Evolutionary conservation across 2,113 vertebrate genomes (phyloP).

Genomic region (Panthera tigris): DNA sequence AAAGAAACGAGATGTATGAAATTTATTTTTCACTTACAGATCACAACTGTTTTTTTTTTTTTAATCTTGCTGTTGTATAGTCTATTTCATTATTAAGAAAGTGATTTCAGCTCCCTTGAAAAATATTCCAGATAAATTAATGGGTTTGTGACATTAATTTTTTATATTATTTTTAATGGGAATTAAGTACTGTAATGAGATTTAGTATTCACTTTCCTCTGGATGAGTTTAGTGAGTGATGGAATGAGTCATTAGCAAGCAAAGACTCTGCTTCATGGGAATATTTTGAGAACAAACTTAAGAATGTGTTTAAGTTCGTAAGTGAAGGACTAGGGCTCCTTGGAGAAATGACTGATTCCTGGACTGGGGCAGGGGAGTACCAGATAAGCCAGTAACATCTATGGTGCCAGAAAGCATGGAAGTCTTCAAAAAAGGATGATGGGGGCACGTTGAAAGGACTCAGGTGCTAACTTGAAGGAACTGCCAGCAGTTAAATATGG

Average conservation of each 20-base stretch:
- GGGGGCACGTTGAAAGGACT: not conserved
- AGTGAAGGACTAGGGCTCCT: not conserved
- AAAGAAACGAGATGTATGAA: not conserved
- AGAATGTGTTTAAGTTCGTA: not conserved
- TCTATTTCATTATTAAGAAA: conserved; percentile 47
- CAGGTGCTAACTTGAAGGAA: not conserved
- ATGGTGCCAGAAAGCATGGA: not conserved
- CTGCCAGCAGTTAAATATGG: not conserved
- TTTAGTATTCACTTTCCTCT: not conserved
- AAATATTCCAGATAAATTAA: conserved; percentile 16
- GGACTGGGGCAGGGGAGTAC: not conserved
- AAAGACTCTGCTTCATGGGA: not conserved
- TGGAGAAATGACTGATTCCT: not conserved
- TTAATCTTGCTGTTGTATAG: not conserved
- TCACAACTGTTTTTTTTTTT: not conserved
- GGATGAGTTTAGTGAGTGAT: conserved; percentile 36
- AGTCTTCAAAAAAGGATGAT: not conserved
- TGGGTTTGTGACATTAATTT: not conserved
- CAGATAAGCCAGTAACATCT: not conserved
- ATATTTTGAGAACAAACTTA: conserved; percentile 19
- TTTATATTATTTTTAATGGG: not conserved
- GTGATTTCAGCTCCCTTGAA: not conserved
- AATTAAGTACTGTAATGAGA: not conserved
- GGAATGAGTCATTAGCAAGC: not conserved
- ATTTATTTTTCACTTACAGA: conserved; percentile 26